These are phyloP conservation scores for Molossus alvarezi DNA, from an alignment of 2,797 vertebrate genomes.

Conservation along the genomic window DNA sequence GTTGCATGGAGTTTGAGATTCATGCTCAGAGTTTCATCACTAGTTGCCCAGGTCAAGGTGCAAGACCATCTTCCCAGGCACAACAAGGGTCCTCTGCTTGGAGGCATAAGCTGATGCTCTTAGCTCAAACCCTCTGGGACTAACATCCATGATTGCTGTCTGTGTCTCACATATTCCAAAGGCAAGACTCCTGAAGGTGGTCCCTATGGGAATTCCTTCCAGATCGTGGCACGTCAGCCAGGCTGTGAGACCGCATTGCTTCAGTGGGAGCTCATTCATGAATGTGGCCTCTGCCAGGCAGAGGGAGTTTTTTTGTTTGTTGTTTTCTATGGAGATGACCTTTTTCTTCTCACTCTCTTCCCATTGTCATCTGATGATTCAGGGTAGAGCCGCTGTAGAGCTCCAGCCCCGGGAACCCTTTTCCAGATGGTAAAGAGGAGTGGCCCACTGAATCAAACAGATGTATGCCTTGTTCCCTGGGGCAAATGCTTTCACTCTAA, in stretches of 20 bases:
- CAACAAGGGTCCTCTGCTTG: background rate
- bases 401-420: background rate
- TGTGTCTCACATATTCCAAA: background rate
- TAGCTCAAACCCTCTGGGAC: background rate
- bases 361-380: background rate
- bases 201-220: background rate
- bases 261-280: background rate
- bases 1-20: background rate
- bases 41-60: no score
- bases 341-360: background rate
- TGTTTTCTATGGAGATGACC: background rate
- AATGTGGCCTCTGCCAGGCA: background rate
- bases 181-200: background rate
- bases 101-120: background rate
- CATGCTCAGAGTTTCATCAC: background rate
- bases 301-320: background rate
- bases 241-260: background rate
- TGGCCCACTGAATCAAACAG: background rate
- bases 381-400: background rate
- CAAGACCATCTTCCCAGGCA: background rate
- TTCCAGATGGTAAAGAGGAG: background rate
- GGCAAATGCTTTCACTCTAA: background rate
- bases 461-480: background rate
- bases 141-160: background rate
- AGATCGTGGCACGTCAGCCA: accelerated